Percentiles rank a stretch among this genome's conserved stretches.
These are phyloP conservation scores for Hirudinaria manillensis DNA, from an alignment of 2,888 invertebrate species.

Conservation along the genomic window DNA sequence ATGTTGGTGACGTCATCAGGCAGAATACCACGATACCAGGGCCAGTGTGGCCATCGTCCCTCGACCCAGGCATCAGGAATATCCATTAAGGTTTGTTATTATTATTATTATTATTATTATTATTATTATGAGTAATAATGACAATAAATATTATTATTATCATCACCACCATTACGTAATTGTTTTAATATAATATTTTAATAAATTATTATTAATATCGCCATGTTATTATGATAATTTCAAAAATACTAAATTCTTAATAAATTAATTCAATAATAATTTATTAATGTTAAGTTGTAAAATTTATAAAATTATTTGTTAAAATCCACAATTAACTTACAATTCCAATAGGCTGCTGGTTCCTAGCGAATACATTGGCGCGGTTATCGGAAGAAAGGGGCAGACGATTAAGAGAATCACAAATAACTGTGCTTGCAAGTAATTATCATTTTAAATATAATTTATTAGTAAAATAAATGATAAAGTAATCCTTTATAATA, in stretches of 20 bases:
- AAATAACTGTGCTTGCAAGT: constrained; percentile 61
- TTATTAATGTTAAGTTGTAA: too few species aligned
- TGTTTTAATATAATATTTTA: background rate
- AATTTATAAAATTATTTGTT: too few species aligned
- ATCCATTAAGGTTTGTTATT: constrained; percentile 11
- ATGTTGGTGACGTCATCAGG: background rate
- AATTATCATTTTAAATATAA: constrained; percentile 29
- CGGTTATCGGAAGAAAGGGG: constrained; percentile 94
- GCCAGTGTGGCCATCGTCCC: constrained; percentile 8
- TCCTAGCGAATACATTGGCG: constrained; percentile 94
- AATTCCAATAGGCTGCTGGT: constrained; percentile 67
- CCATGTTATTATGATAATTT: too few species aligned
- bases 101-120: background rate
- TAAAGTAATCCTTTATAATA: background rate
- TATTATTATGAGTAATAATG: too few species aligned
- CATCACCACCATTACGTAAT: background rate
- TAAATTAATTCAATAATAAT: too few species aligned
- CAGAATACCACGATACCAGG: constrained; percentile 23
- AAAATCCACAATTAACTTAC: background rate
- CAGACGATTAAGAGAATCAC: constrained; percentile 94
- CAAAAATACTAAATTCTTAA: too few species aligned
- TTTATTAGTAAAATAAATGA: background rate
- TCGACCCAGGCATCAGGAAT: constrained; percentile 1
- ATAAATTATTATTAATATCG: background rate
- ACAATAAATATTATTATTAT: constrained; percentile 1